A percentile compares a stretch with the other conserved stretches of the same genome.
Conservation (phyloP, 1,140 invertebrate genomes). For the Pygmarrhopalites habei region DNA sequence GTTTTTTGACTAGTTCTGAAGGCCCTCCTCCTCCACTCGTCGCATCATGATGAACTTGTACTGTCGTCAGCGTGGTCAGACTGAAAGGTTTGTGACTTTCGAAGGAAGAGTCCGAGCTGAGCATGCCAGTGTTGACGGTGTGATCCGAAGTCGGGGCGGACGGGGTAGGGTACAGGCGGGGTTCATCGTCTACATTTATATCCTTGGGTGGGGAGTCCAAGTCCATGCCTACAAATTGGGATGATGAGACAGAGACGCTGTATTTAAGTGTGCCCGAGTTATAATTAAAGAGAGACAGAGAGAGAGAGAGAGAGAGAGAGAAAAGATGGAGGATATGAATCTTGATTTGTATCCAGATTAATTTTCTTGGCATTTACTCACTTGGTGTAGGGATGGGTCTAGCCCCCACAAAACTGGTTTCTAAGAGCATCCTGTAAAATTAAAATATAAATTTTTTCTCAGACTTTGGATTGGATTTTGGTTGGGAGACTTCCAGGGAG, state of each 20-base stretch:
- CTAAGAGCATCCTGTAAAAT: conserved; percentile 74
- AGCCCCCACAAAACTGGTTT: conserved; percentile 80
- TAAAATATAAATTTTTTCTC: too few species aligned
- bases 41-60: conserved; percentile 27
- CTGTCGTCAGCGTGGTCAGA: conserved; percentile 23
- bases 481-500: too few species aligned
- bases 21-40: not conserved
- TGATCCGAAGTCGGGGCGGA: not conserved
- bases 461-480: too few species aligned
- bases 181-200: conserved; percentile 23
- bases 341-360: too few species aligned
- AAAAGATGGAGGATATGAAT: too few species aligned
- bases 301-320: too few species aligned
- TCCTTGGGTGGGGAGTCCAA: conserved; percentile 44
- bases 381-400: conserved; percentile 52
- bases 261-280: too few species aligned
- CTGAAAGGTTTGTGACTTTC: conserved; percentile 17
- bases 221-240: too few species aligned
- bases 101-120: conserved; percentile 38
- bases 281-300: too few species aligned
- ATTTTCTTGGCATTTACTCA: too few species aligned
- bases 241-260: too few species aligned
- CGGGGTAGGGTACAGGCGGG: not conserved
- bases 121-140: not conserved
- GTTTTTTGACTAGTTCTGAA: too few species aligned